Base-by-base conservation (phyloP, 2,113 vertebrate species). In the Agapornis roseicollis region DNA sequence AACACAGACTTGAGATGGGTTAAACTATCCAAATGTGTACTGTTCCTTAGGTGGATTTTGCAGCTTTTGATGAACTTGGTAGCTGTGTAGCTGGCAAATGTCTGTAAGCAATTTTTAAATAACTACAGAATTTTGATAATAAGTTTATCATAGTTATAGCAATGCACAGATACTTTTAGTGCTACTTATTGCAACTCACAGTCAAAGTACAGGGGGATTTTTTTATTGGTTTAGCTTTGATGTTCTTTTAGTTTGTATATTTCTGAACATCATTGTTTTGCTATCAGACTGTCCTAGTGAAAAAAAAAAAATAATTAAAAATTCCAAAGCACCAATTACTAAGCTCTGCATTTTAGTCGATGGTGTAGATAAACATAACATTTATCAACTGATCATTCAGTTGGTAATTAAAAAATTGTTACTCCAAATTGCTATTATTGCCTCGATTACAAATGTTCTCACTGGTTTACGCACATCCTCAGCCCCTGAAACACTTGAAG, bases 21-120 rank as follows among this genome's bases (percentile, higher is more conserved):
- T 78, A 71, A 47, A 42, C 70, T 81, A 50, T 42, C 33, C 61
- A 92, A 93, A 91, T 74, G 89, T 55, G 50, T 71, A 78, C 55
- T 17, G 42, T 46, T 88, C 69, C 83, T 86, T 78, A 52, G 71
- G 60, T 50, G 46, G 47, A 73, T 81, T 95, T 81, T 87, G 50
- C 60, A 77, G 50, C 29, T 88, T 86, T 83, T 24, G 37, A 66
- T 49, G n/a, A 88, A 72, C 73, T 69, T 53, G 58, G 31, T 37
- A 79, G 74, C 85, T 71, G 29, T 61, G 35, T 47, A 80, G 19
- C 3, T 4, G 37, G 17, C 3, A 85, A 76, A 76, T 42, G 11
- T 5, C 53, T 61, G 27, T 47, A 90, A 96, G 73, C 85, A 82
- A 14, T 90, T 80, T 61, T 85, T 70, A 82, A 82, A 80, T 85